phyloP scores from a whole-genome alignment of 2,888 invertebrate species.

The Trisateles emortualis region DNA sequence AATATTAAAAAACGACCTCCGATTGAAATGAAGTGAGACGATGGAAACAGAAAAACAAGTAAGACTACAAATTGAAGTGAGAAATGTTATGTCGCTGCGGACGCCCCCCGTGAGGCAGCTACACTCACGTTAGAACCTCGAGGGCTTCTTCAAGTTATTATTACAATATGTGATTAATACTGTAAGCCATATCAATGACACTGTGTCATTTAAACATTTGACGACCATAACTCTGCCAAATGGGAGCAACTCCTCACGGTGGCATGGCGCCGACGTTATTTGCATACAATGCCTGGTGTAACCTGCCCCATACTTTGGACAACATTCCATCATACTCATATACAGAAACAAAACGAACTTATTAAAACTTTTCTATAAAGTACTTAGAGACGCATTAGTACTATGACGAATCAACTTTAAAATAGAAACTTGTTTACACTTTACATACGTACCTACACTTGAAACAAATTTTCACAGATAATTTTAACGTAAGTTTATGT shows the following conservation, averaged over 20 bases:
- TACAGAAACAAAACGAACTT: constrained; percentile 9
- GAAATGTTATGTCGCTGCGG: constrained; percentile 78
- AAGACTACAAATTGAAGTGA: constrained; percentile 82
- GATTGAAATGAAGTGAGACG: constrained; percentile 80
- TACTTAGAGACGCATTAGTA: too few species aligned
- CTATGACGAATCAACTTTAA: too few species aligned
- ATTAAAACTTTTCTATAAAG: constrained; percentile 3
- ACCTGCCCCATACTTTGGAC: constrained; percentile 52
- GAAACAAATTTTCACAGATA: too few species aligned
- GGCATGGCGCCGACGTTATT: constrained; percentile 68
- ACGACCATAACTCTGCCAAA: constrained; percentile 74
- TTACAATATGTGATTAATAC: constrained; percentile 77
- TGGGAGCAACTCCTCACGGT: constrained; percentile 68
- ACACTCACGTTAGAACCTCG: constrained; percentile 50
- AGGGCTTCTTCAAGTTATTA: constrained; percentile 58
- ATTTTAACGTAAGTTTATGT: too few species aligned
- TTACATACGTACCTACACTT: too few species aligned
- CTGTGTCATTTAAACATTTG: constrained; percentile 61
- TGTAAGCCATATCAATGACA: constrained; percentile 67
- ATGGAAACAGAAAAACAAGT: constrained; percentile 76
- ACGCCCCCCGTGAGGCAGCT: constrained; percentile 72
- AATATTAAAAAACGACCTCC: constrained; percentile 74
- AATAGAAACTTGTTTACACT: too few species aligned
- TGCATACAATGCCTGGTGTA: constrained; percentile 77
- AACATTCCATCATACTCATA: constrained; percentile 59